A percentile compares a stretch with the other conserved stretches of the same genome.
These are phyloP conservation scores for Rhadinocentrus ornatus DNA, from an alignment of 2,797 vertebrate genomes.

Conservation along the genomic window DNA sequence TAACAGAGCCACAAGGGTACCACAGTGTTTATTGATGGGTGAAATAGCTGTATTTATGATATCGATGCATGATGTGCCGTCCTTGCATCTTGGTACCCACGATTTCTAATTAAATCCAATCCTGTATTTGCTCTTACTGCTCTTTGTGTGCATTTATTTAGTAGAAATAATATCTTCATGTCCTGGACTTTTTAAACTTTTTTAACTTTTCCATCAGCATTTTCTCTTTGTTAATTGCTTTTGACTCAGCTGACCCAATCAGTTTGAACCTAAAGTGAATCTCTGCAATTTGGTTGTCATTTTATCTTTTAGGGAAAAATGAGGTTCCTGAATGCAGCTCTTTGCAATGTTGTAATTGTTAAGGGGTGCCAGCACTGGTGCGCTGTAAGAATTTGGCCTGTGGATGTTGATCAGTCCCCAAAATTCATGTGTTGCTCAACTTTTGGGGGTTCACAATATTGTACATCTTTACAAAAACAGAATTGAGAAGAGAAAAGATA, in stretches of 20 bases:
- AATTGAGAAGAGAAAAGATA: background rate
- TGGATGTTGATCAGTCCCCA: conserved; percentile 51
- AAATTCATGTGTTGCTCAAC: conserved; percentile 55
- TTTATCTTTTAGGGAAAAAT: conserved; percentile 22
- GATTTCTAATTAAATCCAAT: conserved; percentile 56
- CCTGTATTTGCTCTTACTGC: conserved; percentile 50
- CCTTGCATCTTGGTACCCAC: conserved; percentile 43
- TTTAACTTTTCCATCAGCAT: conserved; percentile 42
- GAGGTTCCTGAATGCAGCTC: conserved; percentile 28
- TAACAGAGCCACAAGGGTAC: conserved; percentile 49
- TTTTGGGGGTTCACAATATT: conserved; percentile 33
- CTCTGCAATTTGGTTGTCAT: conserved; percentile 31
- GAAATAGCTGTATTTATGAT: conserved; percentile 74
- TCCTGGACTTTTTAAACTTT: conserved; percentile 17
- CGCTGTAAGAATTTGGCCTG: conserved; percentile 33
- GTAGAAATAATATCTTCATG: conserved; percentile 11
- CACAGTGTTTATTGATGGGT: conserved; percentile 70
- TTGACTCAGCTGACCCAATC: conserved; percentile 50
- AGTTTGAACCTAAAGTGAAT: conserved; percentile 35
- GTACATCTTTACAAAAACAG: conserved; percentile 18
- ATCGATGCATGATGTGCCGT: conserved; percentile 51
- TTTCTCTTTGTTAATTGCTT: conserved; percentile 34
- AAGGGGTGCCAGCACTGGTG: conserved; percentile 20
- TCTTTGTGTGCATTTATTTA: background rate
- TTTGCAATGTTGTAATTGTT: conserved; percentile 39